Evolutionary conservation across 2,797 vertebrate genomes (phyloP), one percentile per base, ranked within the genome.

Genomic region (Fratercula arctica): DNA sequence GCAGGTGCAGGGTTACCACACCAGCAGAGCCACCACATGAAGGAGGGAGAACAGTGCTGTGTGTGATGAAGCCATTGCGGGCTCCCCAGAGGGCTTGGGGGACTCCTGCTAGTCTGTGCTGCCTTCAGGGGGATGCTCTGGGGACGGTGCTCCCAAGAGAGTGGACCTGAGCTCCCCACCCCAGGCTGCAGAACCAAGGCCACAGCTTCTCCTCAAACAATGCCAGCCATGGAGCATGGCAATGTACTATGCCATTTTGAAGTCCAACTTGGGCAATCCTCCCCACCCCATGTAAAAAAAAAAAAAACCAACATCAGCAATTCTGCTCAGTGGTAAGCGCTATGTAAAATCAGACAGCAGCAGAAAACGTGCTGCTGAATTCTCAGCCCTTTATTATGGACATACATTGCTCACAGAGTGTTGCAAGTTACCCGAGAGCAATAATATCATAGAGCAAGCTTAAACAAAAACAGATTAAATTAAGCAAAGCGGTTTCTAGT

Each of bases 101-200:
- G 29, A 11, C 26, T 57, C 25, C 43, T 28, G 39, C 31, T 4
- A 2, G 23, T 24, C 37, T 77, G 31, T 3, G 1, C 39, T 70
- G 57, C 73, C 26, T 70, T 45, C 0, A 0, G 9, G 5, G 41
- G 13, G 4, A 1, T 29, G n/a, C 53, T 90, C n/a, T 53, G 79
- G 24, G 61, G 20, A 35, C 8, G 4, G 9, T 35, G 19, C 11
- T 51, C 16, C 16, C 7, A 4, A 16, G 33, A 16, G 8, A 8
- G 17, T 33, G 26, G 37, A 37, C 6, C 33, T 23, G 57, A 76
- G 59, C 28, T 66, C 72, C 37, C 41, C 11, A 20, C 3, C 4
- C 23, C 11, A 6, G 41, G 16, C 26, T 46, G 33, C 0, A 0
- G 25, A 1, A 2, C 23, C 3, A 3, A 43, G 77, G 46, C 28